Conservation (phyloP, 2,113 vertebrate genomes). For the Meriones unguiculatus region DNA sequence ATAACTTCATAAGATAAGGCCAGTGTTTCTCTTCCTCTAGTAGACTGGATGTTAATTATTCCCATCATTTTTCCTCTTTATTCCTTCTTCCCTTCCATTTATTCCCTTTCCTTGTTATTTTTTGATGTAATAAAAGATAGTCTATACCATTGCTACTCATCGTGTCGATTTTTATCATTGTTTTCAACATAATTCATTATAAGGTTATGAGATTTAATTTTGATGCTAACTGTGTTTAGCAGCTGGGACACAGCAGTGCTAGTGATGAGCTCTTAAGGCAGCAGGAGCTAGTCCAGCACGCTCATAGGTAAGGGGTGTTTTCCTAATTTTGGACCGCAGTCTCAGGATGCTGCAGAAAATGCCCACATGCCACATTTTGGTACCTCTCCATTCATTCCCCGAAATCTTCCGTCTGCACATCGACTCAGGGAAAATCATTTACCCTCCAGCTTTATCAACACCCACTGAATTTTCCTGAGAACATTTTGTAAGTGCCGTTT, state of each 20-base stretch:
- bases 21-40: background rate
- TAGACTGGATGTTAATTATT: background rate
- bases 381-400: background rate
- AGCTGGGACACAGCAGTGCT: background rate
- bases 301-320: background rate
- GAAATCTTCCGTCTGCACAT: background rate
- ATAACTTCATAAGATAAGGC: background rate
- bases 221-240: background rate
- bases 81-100: background rate
- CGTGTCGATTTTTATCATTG: background rate
- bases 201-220: slow-evolving; percentile 6
- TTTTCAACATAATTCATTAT: background rate
- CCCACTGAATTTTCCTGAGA: background rate
- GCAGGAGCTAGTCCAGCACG: background rate
- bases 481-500: background rate
- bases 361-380: background rate
- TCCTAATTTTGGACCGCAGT: background rate
- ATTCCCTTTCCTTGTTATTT: background rate
- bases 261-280: background rate
- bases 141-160: background rate
- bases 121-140: background rate
- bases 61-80: background rate
- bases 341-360: background rate
- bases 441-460: background rate
- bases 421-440: background rate